Conservation (phyloP, 2,797 vertebrate species). For the Philypnodon macrostomus region DNA sequence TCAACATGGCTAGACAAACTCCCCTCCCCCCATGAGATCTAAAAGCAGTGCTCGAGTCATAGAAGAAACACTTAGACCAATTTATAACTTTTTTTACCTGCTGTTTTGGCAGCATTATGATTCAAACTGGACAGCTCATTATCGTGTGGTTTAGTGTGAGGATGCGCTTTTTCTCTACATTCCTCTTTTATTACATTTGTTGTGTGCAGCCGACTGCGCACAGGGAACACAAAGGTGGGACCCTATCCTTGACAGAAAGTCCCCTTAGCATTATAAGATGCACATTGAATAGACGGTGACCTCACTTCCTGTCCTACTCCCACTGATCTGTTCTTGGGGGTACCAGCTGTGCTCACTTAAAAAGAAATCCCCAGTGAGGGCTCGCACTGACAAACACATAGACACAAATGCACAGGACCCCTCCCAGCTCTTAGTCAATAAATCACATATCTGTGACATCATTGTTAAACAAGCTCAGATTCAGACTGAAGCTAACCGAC, state of each 20-base stretch:
- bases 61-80: slow-evolving; percentile 38
- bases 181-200: slow-evolving; percentile 36
- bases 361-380: slow-evolving; percentile 60
- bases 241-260: slow-evolving; percentile 30
- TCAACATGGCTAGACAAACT: slow-evolving; percentile 38
- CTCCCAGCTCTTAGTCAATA: slow-evolving; percentile 65
- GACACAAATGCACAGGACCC: slow-evolving; percentile 55
- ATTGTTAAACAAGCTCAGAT: slow-evolving; percentile 68
- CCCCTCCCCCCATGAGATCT: slow-evolving; percentile 44
- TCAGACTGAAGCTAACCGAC: slow-evolving; percentile 18
- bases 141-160: slow-evolving; percentile 37
- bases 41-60: slow-evolving; percentile 30
- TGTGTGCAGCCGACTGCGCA: slow-evolving; percentile 16
- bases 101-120: slow-evolving; percentile 27
- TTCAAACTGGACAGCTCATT: slow-evolving; percentile 41
- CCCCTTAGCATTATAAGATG: slow-evolving; percentile 25
- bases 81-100: slow-evolving; percentile 26
- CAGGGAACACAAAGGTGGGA: slow-evolving; percentile 23
- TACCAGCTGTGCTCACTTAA: slow-evolving; percentile 73
- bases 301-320: slow-evolving; percentile 67
- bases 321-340: slow-evolving; percentile 54
- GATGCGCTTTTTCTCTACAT: slow-evolving; percentile 28
- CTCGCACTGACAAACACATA: slow-evolving; percentile 40
- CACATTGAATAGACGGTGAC: slow-evolving; percentile 35
- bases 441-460: slow-evolving; percentile 63